Conservation (phyloP, 2,888 invertebrate genomes). For the Cepaea hortensis region DNA sequence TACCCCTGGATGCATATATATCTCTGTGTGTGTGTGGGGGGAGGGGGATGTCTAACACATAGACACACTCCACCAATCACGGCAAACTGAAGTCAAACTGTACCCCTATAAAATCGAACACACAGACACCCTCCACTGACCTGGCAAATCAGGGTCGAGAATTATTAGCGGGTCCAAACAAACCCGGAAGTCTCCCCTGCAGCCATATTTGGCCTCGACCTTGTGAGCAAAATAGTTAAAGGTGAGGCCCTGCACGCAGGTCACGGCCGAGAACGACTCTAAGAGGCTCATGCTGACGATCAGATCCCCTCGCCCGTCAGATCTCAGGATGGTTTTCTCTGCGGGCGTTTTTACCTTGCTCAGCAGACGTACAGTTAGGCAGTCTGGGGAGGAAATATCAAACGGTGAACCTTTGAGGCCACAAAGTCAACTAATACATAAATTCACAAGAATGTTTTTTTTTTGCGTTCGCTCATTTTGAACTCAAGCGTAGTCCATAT, state of each 20-base stretch:
- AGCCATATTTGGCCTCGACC: constrained; percentile 11
- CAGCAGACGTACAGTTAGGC: background rate
- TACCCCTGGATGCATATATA: background rate
- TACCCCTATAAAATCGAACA: background rate
- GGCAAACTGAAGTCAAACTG: background rate
- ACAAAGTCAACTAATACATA: no score
- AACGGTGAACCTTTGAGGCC: no score
- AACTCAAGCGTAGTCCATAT: no score
- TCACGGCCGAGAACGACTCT: background rate
- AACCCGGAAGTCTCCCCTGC: constrained; percentile 6
- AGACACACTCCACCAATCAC: background rate
- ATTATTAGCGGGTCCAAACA: constrained; percentile 9
- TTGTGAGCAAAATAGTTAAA: background rate
- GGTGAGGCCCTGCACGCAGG: background rate
- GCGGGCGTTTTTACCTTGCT: background rate
- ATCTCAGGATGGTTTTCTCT: background rate
- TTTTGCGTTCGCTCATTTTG: no score
- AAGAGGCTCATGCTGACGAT: constrained; percentile 10
- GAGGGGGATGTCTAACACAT: background rate
- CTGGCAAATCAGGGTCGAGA: background rate
- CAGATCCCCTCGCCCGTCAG: background rate
- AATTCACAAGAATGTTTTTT: no score
- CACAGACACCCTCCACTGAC: background rate
- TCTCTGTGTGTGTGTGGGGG: background rate
- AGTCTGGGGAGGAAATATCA: background rate